Percentiles rank a stretch among this genome's conserved stretches.
Conservation (phyloP, 2,888 invertebrate species). For the Drosophila kokeensis region DNA sequence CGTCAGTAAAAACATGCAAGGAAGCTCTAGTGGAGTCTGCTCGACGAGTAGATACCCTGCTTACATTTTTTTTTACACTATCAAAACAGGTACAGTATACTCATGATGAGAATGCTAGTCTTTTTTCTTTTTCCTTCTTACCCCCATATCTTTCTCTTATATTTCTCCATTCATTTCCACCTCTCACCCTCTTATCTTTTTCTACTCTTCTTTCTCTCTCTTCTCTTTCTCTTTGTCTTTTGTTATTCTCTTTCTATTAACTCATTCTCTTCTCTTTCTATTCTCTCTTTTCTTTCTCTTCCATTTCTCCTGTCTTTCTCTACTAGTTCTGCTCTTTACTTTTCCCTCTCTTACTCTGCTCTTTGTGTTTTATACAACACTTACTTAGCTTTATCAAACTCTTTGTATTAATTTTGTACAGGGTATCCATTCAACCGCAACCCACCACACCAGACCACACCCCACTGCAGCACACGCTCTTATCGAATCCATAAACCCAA, state of each 20-base stretch:
- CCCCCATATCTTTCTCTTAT: neutral
- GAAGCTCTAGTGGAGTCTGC: neutral
- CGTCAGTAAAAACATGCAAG: neutral
- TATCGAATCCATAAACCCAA: slow-evolving; percentile 6
- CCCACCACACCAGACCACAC: neutral
- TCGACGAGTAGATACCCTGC: neutral
- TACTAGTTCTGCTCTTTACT: neutral
- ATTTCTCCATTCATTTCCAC: neutral
- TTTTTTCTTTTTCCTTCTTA: neutral
- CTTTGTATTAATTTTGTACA: neutral
- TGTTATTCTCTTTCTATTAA: no score
- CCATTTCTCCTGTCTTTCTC: neutral
- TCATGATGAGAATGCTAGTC: no score
- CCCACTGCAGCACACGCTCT: slow-evolving; percentile 1
- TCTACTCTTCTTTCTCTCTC: no score
- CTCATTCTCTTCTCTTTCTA: accelerated
- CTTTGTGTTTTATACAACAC: neutral
- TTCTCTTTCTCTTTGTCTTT: no score
- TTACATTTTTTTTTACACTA: neutral
- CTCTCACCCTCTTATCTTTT: neutral
- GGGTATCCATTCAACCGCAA: neutral
- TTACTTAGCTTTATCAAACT: neutral
- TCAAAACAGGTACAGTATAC: neutral
- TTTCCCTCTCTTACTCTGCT: neutral
- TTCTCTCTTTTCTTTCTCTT: neutral